phyloP scores from a whole-genome alignment of 2,113 vertebrate genomes.

The Gymnobelideus leadbeateri region DNA sequence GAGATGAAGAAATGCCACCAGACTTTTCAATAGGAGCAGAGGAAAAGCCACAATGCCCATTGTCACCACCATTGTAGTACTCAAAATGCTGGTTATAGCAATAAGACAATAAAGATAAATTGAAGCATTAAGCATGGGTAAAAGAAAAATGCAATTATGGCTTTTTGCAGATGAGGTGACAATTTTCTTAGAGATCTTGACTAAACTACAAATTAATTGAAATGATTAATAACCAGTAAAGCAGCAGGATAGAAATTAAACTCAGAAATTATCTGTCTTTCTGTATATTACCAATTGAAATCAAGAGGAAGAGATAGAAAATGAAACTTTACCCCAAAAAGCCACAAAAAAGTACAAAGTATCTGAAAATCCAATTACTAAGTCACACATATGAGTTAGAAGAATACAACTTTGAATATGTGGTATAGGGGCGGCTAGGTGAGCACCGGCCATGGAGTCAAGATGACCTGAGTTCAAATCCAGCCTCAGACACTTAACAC shows the following conservation, averaged over 20 bases:
- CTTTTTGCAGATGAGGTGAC: neutral
- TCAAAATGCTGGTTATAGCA: neutral
- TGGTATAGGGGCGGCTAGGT: no score
- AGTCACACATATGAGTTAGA: neutral
- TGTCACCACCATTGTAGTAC: neutral
- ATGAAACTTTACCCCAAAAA: neutral
- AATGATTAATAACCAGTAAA: neutral
- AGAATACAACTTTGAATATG: neutral
- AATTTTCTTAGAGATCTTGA: neutral
- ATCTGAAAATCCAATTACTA: neutral
- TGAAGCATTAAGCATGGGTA: neutral
- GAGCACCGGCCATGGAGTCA: no score
- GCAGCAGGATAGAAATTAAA: neutral
- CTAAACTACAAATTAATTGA: neutral
- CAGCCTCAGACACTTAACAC: no score
- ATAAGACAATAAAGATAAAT: neutral
- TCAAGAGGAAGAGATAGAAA: neutral
- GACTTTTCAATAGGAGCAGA: neutral
- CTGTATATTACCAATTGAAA: neutral
- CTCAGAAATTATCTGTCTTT: neutral
- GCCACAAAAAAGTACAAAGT: neutral
- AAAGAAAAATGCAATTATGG: neutral
- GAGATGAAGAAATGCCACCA: neutral
- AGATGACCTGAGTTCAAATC: no score
- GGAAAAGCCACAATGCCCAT: neutral